Evolutionary conservation across 2,113 vertebrate species (phyloP).

Genomic region (Notarius quadriscutis): DNA sequence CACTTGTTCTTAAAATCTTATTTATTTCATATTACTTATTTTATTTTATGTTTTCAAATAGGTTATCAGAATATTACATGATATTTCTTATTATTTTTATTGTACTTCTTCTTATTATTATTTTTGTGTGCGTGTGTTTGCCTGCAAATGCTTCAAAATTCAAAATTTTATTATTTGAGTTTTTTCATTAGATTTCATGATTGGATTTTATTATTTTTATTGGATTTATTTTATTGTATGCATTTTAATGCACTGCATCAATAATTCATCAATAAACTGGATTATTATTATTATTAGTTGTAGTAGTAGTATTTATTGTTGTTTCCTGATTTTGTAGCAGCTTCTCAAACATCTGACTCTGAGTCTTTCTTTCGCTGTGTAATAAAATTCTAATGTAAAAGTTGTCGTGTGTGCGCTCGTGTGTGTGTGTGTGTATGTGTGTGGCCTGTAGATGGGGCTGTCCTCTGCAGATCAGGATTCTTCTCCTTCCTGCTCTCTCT

Average conservation of each 20-base stretch:
- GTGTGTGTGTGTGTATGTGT: slow-evolving; percentile 9
- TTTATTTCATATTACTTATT: no score
- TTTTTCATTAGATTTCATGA: neutral
- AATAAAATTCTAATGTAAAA: neutral
- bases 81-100: neutral
- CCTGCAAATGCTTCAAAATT: neutral
- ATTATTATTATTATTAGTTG: neutral
- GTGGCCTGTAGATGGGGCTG: slow-evolving; percentile 94
- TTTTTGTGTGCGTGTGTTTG: neutral
- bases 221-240: neutral
- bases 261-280: neutral
- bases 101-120: neutral
- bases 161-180: neutral
- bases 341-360: neutral
- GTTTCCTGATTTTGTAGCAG: neutral
- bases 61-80: neutral
- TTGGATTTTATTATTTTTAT: neutral
- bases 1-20: no score
- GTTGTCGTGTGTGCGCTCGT: slow-evolving; percentile 27
- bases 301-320: neutral
- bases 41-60: no score
- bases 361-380: neutral
- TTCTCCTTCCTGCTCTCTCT: slow-evolving; percentile 49
- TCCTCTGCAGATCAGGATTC: slow-evolving; percentile 78
- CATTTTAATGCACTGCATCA: neutral